Percentiles rank a stretch among this genome's conserved stretches.
These are phyloP conservation scores for Pipistrellus nathusii DNA, from an alignment of 2,797 vertebrate species.

Conservation along the genomic window DNA sequence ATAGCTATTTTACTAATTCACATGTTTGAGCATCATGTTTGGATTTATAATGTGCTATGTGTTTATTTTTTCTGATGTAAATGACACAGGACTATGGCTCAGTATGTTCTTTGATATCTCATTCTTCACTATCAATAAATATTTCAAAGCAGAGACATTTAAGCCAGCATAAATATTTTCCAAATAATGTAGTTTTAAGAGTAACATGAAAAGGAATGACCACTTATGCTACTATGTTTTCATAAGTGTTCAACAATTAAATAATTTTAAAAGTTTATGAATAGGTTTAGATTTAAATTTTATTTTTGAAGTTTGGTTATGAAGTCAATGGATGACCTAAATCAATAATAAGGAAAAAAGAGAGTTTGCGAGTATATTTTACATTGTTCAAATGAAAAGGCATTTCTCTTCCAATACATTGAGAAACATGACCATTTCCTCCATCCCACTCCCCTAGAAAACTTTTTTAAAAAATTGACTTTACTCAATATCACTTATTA, in stretches of 20 bases:
- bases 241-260: background rate
- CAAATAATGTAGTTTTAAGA: background rate
- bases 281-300: conserved; percentile 2
- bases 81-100: background rate
- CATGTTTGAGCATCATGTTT: background rate
- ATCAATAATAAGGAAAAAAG: background rate
- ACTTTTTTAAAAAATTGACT: background rate
- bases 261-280: background rate
- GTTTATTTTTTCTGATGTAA: background rate
- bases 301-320: background rate
- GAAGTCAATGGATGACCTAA: background rate
- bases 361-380: background rate
- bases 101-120: background rate
- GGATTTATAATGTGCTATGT: background rate
- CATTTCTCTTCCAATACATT: background rate
- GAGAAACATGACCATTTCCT: background rate
- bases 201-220: background rate
- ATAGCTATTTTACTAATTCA: background rate
- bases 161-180: background rate
- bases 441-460: background rate
- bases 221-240: background rate
- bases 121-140: background rate
- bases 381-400: conserved; percentile 6
- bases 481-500: background rate
- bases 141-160: conserved; percentile 17